phyloP scores from a whole-genome alignment of 2,113 vertebrate genomes.

The Hydrochoerus hydrochaeris region DNA sequence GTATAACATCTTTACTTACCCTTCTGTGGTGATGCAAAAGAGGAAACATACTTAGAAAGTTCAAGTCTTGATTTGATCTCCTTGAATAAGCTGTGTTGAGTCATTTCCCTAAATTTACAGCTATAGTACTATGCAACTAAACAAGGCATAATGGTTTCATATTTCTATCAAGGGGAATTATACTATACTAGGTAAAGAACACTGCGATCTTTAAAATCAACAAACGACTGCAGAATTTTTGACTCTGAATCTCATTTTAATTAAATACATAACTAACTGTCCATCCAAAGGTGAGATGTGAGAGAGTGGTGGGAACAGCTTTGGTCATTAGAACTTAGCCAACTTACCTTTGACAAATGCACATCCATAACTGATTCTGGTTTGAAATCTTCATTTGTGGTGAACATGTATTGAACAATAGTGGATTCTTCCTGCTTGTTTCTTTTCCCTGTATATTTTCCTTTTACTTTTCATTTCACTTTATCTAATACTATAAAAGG shows the following conservation, averaged over 20 bases:
- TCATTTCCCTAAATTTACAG: not conserved
- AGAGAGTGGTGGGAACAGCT: not conserved
- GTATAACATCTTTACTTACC: not conserved
- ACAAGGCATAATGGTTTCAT: not conserved
- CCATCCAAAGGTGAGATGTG: not conserved
- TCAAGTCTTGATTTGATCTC: not conserved
- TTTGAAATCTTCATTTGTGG: not conserved
- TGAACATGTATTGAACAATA: fast-evolving
- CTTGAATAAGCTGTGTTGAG: not conserved
- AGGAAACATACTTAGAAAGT: not conserved
- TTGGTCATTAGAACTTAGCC: not conserved
- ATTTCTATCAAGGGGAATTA: not conserved
- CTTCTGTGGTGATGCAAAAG: not conserved
- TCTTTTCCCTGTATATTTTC: fast-evolving
- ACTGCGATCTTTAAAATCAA: not conserved
- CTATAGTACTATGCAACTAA: not conserved
- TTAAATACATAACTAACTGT: not conserved
- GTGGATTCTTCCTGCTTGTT: not conserved
- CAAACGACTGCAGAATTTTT: not conserved
- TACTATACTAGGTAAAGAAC: not conserved
- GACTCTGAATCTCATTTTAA: not conserved
- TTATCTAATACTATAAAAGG: not conserved
- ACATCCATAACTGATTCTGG: not conserved
- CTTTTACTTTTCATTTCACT: not conserved
- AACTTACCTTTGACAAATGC: not conserved